Evolutionary conservation across 2,888 invertebrate species (phyloP).

Genomic region (Xestia rhomboidea): DNA sequence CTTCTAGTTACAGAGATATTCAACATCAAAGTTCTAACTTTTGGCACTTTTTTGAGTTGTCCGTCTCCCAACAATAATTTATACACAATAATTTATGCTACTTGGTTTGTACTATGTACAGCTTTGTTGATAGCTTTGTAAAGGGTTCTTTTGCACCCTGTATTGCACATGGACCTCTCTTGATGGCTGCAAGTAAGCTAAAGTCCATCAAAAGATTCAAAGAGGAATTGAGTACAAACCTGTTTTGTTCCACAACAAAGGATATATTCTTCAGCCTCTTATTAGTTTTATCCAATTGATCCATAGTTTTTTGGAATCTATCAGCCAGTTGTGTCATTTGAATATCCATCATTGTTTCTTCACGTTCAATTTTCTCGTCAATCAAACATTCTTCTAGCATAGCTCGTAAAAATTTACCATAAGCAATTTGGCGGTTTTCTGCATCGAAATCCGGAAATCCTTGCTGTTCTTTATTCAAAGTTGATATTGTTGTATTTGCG

Average conservation of each 20-base stretch:
- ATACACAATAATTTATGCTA: neutral
- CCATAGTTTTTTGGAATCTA: slow-evolving; percentile 85
- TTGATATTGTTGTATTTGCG: slow-evolving; percentile 65
- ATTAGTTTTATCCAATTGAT: slow-evolving; percentile 86
- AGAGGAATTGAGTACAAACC: slow-evolving; percentile 71
- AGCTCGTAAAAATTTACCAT: slow-evolving; percentile 81
- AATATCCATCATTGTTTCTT: slow-evolving; percentile 83
- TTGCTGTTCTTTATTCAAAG: slow-evolving; percentile 71
- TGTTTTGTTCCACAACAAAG: slow-evolving; percentile 86
- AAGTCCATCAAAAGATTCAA: neutral
- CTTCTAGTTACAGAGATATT: neutral
- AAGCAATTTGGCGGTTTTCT: slow-evolving; percentile 79
- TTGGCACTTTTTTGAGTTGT: too few relatives aligned
- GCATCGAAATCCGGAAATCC: slow-evolving; percentile 77
- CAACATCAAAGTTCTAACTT: neutral
- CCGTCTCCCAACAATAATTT: neutral
- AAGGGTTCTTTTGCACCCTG: neutral
- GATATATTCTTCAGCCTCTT: slow-evolving; percentile 85
- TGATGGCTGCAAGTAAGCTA: too few relatives aligned
- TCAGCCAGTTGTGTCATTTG: slow-evolving; percentile 86
- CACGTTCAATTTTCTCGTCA: slow-evolving; percentile 83
- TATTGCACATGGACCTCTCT: neutral
- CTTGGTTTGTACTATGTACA: neutral
- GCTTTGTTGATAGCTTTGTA: neutral
- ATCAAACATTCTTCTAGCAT: slow-evolving; percentile 84